phyloP scores from a whole-genome alignment of 2,888 invertebrate genomes.

The Sialis fuliginosa region DNA sequence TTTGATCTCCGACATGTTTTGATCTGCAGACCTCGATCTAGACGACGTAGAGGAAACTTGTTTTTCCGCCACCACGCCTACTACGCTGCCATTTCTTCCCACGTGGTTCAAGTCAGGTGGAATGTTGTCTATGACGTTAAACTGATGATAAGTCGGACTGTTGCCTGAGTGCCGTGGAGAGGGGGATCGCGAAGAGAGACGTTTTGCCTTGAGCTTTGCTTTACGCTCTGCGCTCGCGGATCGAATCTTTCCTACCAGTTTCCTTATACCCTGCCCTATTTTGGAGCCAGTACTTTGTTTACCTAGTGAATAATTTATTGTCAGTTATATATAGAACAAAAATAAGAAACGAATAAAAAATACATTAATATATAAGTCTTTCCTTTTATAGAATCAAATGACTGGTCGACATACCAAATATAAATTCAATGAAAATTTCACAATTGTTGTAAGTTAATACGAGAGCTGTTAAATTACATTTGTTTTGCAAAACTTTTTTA shows the following conservation, averaged over 20 bases:
- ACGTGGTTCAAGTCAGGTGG: slow-evolving; percentile 19
- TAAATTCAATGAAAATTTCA: too few species aligned
- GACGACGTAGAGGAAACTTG: slow-evolving; percentile 7
- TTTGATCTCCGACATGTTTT: slow-evolving; percentile 9
- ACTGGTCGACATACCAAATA: too few species aligned
- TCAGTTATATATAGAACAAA: too few species aligned
- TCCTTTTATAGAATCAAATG: too few species aligned
- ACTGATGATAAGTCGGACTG: slow-evolving; percentile 31
- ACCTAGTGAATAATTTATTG: too few species aligned
- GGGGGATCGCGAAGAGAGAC: slow-evolving; percentile 37
- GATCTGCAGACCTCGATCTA: slow-evolving; percentile 19
- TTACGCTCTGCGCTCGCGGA: slow-evolving; percentile 53
- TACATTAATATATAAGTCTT: too few species aligned
- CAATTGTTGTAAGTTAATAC: too few species aligned
- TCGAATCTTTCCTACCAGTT: slow-evolving; percentile 65
- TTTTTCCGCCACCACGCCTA: slow-evolving; percentile 9
- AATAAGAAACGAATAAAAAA: too few species aligned
- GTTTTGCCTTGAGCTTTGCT: slow-evolving; percentile 36
- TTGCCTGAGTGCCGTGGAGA: slow-evolving; percentile 18
- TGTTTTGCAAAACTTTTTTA: too few species aligned
- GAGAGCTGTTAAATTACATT: too few species aligned
- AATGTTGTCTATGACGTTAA: slow-evolving; percentile 33
- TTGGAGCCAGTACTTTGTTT: slow-evolving; percentile 16
- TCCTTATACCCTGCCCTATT: slow-evolving; percentile 65
- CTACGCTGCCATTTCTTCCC: slow-evolving; percentile 9